These are phyloP conservation scores for Irena cyanogastra DNA, from an alignment of 2,113 vertebrate genomes.

Conservation along the genomic window DNA sequence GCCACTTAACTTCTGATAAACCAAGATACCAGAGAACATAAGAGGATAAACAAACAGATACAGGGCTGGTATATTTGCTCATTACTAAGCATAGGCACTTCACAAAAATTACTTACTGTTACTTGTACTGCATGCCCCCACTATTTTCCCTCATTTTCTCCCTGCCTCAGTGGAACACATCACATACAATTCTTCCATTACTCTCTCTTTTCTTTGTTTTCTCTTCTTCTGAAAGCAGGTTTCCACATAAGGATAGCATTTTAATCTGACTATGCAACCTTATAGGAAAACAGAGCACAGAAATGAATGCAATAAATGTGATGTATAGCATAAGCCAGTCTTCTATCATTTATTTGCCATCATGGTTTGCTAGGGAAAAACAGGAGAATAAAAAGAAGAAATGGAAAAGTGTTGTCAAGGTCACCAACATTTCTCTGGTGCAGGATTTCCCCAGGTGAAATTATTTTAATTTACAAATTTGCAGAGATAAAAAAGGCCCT, in stretches of 20 bases:
- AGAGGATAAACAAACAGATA: neutral
- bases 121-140: neutral
- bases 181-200: neutral
- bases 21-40: neutral
- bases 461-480: constrained; percentile 82
- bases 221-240: neutral
- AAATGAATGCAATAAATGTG: neutral
- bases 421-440: constrained; percentile 8
- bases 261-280: neutral
- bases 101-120: neutral
- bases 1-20: neutral
- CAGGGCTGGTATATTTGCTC: neutral
- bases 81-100: neutral
- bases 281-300: neutral
- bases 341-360: neutral
- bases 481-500: constrained; percentile 68
- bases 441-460: constrained; percentile 65
- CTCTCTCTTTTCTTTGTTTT: neutral
- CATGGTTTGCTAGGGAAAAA: neutral
- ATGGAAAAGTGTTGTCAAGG: constrained; percentile 26
- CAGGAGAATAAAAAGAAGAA: neutral
- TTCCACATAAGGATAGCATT: neutral
- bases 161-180: neutral
- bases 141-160: neutral
- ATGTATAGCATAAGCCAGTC: neutral